A percentile compares a stretch with the other conserved stretches of the same genome.
Conservation (phyloP, 2,797 vertebrate species). For the Rhadinocentrus ornatus region DNA sequence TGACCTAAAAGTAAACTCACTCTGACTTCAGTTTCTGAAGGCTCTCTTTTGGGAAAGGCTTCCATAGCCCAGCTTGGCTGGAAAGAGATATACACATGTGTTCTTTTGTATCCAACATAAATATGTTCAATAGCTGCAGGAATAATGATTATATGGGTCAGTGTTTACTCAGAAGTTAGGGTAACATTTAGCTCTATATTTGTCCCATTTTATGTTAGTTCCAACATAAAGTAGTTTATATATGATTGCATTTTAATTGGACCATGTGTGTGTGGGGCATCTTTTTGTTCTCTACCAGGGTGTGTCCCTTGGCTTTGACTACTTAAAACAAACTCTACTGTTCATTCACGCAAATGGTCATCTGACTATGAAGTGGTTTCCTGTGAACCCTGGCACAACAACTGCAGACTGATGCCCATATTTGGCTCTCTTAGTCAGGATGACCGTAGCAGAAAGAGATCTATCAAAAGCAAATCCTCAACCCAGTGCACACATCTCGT, state of each 20-base stretch:
- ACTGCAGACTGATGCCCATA: slow-evolving; percentile 52
- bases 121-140: slow-evolving; percentile 67
- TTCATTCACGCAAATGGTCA: slow-evolving; percentile 38
- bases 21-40: slow-evolving; percentile 59
- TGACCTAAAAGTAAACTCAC: slow-evolving; percentile 72
- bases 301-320: slow-evolving; percentile 29
- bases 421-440: slow-evolving; percentile 45
- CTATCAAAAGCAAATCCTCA: slow-evolving; percentile 50
- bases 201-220: slow-evolving; percentile 50
- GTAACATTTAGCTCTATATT: slow-evolving; percentile 48
- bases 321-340: slow-evolving; percentile 14
- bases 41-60: slow-evolving; percentile 48
- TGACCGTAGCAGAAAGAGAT: slow-evolving; percentile 38
- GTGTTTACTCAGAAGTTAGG: slow-evolving; percentile 69
- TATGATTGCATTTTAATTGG: slow-evolving; percentile 40
- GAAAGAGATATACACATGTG: slow-evolving; percentile 67
- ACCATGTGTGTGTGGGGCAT: slow-evolving; percentile 4
- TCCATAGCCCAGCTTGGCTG: slow-evolving; percentile 54
- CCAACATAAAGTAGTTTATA: slow-evolving; percentile 34
- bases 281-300: slow-evolving; percentile 18
- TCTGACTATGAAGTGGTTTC: slow-evolving; percentile 15
- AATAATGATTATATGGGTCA: slow-evolving; percentile 58
- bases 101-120: slow-evolving; percentile 72
- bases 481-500: slow-evolving; percentile 48
- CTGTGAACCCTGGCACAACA: slow-evolving; percentile 21